These are phyloP conservation scores for Sebastes ruberrimus DNA, from an alignment of 2,797 vertebrate genomes.

Conservation along the genomic window DNA sequence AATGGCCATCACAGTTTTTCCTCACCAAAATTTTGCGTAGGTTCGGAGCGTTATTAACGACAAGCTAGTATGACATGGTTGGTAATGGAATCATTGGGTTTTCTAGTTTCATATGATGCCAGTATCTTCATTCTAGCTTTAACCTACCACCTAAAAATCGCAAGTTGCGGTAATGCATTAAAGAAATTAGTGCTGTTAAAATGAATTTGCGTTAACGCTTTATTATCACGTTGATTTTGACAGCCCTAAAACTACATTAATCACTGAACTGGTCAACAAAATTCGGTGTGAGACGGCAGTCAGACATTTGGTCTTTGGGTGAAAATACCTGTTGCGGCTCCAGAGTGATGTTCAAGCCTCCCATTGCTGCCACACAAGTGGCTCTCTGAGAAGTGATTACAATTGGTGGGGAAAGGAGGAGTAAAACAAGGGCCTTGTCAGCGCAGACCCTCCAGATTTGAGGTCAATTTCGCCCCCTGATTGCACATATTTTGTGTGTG, in stretches of 20 bases:
- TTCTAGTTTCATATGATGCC: no score
- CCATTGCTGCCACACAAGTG: conserved; percentile 60
- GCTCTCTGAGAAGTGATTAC: conserved; percentile 82
- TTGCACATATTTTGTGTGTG: conserved; percentile 66
- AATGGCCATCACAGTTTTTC: no score
- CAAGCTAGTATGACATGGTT: no score
- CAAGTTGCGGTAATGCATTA: no score
- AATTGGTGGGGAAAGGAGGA: conserved; percentile 58
- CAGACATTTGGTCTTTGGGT: conserved; percentile 52
- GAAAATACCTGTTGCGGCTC: conserved; percentile 77
- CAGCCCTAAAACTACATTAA: neutral
- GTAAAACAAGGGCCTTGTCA: conserved; percentile 80
- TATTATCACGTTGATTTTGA: no score
- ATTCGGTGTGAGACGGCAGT: conserved; percentile 5
- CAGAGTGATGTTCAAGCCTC: conserved; percentile 60
- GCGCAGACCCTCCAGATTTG: conserved; percentile 77
- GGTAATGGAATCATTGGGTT: no score
- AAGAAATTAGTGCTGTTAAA: no score
- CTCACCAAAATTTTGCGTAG: no score
- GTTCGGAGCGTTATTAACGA: no score
- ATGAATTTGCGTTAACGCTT: no score
- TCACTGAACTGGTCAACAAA: neutral
- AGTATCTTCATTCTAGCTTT: no score
- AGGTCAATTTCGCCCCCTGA: conserved; percentile 84
- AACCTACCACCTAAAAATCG: no score